Evolutionary conservation across 1,140 invertebrate genomes (phyloP), one percentile per base, ranked within the genome.

Genomic region (Caenorhabditis tropicalis): DNA sequence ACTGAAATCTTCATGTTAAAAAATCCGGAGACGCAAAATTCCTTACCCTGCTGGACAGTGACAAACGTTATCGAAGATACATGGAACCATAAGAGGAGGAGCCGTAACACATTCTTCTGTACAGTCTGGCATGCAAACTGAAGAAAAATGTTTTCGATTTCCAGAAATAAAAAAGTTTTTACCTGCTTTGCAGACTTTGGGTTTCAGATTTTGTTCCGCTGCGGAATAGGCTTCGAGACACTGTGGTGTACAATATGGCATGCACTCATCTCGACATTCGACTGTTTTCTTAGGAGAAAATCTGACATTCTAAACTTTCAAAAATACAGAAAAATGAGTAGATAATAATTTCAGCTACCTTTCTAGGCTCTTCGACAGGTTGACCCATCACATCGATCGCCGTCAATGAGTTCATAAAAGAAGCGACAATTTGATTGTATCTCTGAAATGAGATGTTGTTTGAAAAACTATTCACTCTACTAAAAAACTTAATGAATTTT

Each of bases 21-120:
- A 24, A 24, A 9, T 43, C 1, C 36, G 12, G 58, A 7, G 5
- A 21, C 10, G 9, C 33, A 70, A n/a, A 10, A n/a, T n/a, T n/a
- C n/a, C 31, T 74, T 24, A 74, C 65, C 65, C 65, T 1, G 65
- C 65, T 12, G 65, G 65, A 24, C 65, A 74, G 21, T 74, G 65
- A 43, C 65, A 74, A 46, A 74, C 36, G 12, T 39, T 74, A 43
- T 74, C 65, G n/a, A 74, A 74, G 24, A 74, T 74, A 74, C 65
- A 74, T 7, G 65, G 65, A 24, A 74, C 65, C 65, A 74, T 74
- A 9, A 74, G 36, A 1, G 65, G 65, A 19, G 65, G 65, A 46
- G 65, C 65, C 7, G 65, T 74, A 2, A 74, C 36, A 46, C 65
- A 74, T 74, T 74, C 65, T 24, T 74, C 65, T 0, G 36, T 74